Percentiles rank a stretch among this genome's conserved stretches.
These are phyloP conservation scores for Parasteatoda tepidariorum DNA, from an alignment of 1,140 invertebrate species.

Conservation along the genomic window DNA sequence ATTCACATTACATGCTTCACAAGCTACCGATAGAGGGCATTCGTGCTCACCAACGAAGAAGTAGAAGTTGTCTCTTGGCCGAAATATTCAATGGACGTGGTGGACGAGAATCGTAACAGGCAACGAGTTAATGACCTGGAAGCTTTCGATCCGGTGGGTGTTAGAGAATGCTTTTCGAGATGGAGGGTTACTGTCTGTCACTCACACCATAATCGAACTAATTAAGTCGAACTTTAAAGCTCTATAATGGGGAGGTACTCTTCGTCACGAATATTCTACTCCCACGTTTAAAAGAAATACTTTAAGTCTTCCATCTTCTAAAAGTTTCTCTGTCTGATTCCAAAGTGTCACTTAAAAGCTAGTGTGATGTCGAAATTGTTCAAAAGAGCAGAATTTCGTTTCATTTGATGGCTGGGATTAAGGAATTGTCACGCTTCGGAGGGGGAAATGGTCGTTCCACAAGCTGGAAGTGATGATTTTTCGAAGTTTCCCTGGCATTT, in stretches of 20 bases:
- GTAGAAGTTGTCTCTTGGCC: slow-evolving; percentile 19
- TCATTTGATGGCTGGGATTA: slow-evolving; percentile 32
- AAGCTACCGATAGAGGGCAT: slow-evolving; percentile 15
- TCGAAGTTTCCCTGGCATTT: slow-evolving; percentile 26
- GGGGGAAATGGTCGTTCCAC: not conserved
- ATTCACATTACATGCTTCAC: slow-evolving; percentile 16
- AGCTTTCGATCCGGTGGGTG: slow-evolving; percentile 27
- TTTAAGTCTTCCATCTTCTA: not conserved
- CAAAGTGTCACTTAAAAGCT: slow-evolving; percentile 19
- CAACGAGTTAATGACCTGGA: slow-evolving; percentile 41
- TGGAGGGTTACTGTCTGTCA: slow-evolving; percentile 39
- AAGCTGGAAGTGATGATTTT: slow-evolving; percentile 23
- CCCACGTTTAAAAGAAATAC: not conserved
- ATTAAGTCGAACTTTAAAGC: slow-evolving; percentile 44
- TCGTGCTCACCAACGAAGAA: slow-evolving; percentile 25
- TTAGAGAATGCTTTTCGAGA: slow-evolving; percentile 11
- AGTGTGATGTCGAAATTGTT: not conserved
- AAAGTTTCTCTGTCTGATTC: not conserved
- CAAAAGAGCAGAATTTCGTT: slow-evolving; percentile 5
- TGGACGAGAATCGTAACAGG: slow-evolving; percentile 42
- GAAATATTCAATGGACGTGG: slow-evolving; percentile 37
- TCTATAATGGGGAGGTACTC: not conserved
- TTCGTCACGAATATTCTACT: slow-evolving; percentile 1
- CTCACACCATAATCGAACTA: slow-evolving; percentile 50
- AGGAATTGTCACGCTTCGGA: slow-evolving; percentile 31